phyloP scores from a whole-genome alignment of 1,140 invertebrate genomes.

The Brachionus angularis region DNA sequence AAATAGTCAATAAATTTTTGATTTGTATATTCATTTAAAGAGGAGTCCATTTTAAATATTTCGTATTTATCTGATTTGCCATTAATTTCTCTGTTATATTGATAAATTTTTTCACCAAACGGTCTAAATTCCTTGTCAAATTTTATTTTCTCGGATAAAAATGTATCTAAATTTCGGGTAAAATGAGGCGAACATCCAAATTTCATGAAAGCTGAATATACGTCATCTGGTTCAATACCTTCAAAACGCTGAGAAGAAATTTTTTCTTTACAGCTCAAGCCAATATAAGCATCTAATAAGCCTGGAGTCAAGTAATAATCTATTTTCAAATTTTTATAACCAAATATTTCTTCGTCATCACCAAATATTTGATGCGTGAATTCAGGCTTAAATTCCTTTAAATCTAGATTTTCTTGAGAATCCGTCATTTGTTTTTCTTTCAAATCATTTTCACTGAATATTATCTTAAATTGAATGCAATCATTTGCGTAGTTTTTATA shows the following conservation, averaged over 20 bases:
- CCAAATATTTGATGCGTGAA: conserved; percentile 17
- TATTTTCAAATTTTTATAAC: conserved; percentile 76
- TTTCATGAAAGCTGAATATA: not conserved
- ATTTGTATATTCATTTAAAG: conserved; percentile 61
- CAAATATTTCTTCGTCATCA: conserved; percentile 77
- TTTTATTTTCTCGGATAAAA: not conserved
- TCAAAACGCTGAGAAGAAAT: conserved; percentile 60
- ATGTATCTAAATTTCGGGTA: not conserved
- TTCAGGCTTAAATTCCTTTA: not conserved
- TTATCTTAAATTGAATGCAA: not conserved
- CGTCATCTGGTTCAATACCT: conserved; percentile 48
- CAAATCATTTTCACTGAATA: not conserved
- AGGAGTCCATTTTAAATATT: not conserved
- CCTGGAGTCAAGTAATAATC: conserved; percentile 77
- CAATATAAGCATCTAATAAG: conserved; percentile 69
- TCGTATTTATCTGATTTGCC: not conserved
- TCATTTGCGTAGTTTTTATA: conserved; percentile 7
- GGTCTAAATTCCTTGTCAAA: not conserved
- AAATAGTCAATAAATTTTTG: conserved; percentile 75
- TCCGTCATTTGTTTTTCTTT: not conserved
- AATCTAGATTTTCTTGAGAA: not conserved
- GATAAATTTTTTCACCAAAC: not conserved
- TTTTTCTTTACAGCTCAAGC: conserved; percentile 65
- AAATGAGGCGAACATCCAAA: not conserved
- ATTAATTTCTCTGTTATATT: not conserved